A percentile compares a stretch with the other conserved stretches of the same genome.
Conservation (phyloP, 2,797 vertebrate species). For the Chrysocyon brachyurus region DNA sequence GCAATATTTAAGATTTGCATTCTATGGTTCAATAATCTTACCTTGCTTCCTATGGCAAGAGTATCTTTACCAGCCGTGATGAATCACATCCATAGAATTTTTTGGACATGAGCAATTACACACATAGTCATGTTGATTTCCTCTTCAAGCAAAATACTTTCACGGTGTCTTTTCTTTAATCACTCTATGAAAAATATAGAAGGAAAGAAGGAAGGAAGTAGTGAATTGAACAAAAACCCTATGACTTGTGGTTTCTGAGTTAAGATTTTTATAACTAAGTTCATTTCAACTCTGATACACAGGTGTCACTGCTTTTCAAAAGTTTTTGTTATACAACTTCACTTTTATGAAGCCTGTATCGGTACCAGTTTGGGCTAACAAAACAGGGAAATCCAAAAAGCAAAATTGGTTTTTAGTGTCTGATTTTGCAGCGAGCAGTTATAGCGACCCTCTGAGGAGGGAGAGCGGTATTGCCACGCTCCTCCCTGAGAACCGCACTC, state of each 20-base stretch:
- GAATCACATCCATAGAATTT: neutral
- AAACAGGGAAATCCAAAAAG: neutral
- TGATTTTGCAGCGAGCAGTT: neutral
- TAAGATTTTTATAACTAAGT: neutral
- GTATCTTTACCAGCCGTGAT: neutral
- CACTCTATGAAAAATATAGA: neutral
- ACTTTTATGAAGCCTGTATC: neutral
- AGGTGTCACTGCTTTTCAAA: neutral
- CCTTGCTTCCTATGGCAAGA: neutral
- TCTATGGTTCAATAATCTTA: neutral
- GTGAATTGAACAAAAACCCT: neutral
- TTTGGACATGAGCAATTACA: neutral
- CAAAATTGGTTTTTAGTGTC: neutral
- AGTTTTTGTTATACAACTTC: neutral
- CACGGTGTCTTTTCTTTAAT: neutral
- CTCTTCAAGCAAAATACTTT: conserved; percentile 7
- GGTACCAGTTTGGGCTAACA: neutral
- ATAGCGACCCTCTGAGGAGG: neutral
- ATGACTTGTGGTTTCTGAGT: neutral
- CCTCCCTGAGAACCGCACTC: neutral
- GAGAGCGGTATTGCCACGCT: neutral
- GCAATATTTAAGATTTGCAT: neutral
- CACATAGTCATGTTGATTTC: neutral
- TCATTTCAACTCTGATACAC: neutral
- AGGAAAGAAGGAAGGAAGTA: neutral